Evolutionary conservation across 2,888 invertebrate genomes (phyloP).

Genomic region (Crossocerus cetratus): DNA sequence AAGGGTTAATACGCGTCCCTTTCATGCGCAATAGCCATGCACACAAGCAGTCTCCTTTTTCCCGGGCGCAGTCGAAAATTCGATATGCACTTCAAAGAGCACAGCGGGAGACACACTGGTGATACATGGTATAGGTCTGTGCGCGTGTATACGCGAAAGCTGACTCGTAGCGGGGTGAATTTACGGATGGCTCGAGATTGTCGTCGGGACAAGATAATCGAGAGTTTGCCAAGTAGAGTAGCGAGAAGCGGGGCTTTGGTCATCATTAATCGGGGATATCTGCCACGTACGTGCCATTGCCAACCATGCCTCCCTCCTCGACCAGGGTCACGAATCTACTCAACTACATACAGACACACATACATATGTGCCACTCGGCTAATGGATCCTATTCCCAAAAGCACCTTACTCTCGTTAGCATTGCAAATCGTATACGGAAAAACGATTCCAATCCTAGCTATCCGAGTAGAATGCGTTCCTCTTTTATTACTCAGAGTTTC

Average conservation of each 20-base stretch:
- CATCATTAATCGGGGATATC: slow-evolving; percentile 29
- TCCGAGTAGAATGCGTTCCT: slow-evolving; percentile 40
- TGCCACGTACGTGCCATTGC: slow-evolving; percentile 15
- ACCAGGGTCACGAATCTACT: slow-evolving; percentile 13
- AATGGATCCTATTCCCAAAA: not conserved
- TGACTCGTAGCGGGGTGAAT: not conserved
- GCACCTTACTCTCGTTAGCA: slow-evolving; percentile 24
- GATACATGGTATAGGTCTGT: not conserved
- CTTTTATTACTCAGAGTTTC: too few species aligned
- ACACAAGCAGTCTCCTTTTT: too few species aligned
- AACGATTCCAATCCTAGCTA: slow-evolving; percentile 23
- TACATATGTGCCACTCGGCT: not conserved
- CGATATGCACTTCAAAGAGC: not conserved
- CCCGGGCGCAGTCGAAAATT: too few species aligned
- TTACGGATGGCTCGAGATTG: slow-evolving; percentile 13
- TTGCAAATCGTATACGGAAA: slow-evolving; percentile 33
- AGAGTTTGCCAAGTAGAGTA: slow-evolving; percentile 32
- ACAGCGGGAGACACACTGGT: not conserved
- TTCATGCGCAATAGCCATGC: too few species aligned
- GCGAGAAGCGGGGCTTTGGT: slow-evolving; percentile 15
- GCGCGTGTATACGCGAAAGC: not conserved
- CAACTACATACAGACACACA: not conserved
- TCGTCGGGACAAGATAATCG: slow-evolving; percentile 26
- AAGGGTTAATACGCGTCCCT: too few species aligned
- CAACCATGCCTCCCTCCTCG: slow-evolving; percentile 9